Evolutionary conservation across 2,113 vertebrate species (phyloP).

Genomic region (Pterocles orientalis): DNA sequence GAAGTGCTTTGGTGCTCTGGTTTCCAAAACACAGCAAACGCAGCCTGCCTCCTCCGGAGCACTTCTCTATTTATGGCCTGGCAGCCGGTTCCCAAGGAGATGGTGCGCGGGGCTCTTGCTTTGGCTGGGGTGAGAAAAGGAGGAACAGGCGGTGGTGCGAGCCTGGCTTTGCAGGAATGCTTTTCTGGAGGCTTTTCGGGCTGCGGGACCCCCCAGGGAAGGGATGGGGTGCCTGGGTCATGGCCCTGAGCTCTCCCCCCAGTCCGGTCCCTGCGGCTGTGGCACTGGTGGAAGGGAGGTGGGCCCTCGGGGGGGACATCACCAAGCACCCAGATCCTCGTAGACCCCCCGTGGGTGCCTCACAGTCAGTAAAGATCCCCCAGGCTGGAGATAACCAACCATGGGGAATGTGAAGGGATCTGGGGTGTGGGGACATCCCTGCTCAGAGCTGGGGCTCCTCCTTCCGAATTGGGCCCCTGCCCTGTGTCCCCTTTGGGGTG

Average conservation of each 20-base stretch:
- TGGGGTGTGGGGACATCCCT: background rate
- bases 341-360: rapidly evolving
- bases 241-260: rapidly evolving
- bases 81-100: conserved; percentile 11
- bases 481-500: background rate
- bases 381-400: background rate
- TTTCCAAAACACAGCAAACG: background rate
- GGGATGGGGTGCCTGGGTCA: background rate
- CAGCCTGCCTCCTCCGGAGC: background rate
- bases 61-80: conserved; percentile 32
- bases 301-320: too few relatives aligned
- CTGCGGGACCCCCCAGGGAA: background rate
- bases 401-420: background rate
- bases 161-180: background rate
- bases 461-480: background rate
- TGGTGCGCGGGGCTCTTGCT: background rate
- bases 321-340: rapidly evolving
- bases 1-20: background rate
- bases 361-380: background rate
- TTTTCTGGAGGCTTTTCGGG: background rate
- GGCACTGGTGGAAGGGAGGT: background rate
- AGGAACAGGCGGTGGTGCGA: background rate
- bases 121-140: background rate
- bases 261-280: background rate
- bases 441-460: background rate